These are phyloP conservation scores for Mallotus villosus DNA, from an alignment of 2,797 vertebrate genomes.

Conservation along the genomic window DNA sequence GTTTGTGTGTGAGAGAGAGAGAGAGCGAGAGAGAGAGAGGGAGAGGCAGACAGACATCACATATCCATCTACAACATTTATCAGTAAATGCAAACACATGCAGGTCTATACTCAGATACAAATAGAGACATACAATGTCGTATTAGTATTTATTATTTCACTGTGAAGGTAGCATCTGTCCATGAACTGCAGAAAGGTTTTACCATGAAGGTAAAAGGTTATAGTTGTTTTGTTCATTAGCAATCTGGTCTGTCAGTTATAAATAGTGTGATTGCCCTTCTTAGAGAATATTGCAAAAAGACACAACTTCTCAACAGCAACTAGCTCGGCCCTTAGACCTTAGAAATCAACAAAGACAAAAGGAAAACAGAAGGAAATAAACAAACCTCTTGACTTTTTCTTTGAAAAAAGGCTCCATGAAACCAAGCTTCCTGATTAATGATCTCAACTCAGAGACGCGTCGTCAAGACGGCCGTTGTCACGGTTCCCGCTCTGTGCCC, in stretches of 20 bases:
- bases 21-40: too few species aligned
- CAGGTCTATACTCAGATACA: too few species aligned
- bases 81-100: too few species aligned
- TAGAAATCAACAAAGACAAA: neutral
- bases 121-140: too few species aligned
- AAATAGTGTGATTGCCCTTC: neutral
- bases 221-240: too few species aligned
- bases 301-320: neutral
- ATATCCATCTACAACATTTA: too few species aligned
- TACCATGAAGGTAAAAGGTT: too few species aligned
- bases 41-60: too few species aligned
- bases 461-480: constrained; percentile 33
- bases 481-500: constrained; percentile 34
- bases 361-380: neutral
- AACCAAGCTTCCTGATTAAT: constrained; percentile 52
- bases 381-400: constrained; percentile 14
- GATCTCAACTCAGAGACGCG: constrained; percentile 31
- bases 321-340: neutral
- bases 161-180: too few species aligned
- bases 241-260: too few species aligned
- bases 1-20: constrained; percentile 9
- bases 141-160: too few species aligned
- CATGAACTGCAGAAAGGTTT: too few species aligned
- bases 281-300: neutral
- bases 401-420: constrained; percentile 35